Conservation (phyloP, 2,888 invertebrate species). For the Trachelus troglodyta region DNA sequence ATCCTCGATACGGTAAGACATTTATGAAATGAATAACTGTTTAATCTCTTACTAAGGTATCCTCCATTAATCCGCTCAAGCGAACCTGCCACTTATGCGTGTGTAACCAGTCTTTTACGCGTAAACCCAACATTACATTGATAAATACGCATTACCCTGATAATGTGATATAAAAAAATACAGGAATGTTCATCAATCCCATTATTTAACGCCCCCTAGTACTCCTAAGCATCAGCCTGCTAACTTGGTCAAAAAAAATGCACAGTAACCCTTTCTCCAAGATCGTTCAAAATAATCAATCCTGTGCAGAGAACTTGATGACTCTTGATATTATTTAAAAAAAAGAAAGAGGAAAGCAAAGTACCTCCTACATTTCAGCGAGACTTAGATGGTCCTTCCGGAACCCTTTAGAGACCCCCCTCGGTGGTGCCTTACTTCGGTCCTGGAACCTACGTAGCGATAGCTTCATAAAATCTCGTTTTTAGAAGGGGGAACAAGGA, state of each 20-base stretch:
- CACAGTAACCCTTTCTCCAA: neutral
- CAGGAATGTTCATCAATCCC: neutral
- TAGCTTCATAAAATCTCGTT: constrained; percentile 55
- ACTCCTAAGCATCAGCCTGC: neutral
- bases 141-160: neutral
- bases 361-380: neutral
- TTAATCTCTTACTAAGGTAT: neutral
- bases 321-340: neutral
- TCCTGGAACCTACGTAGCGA: constrained; percentile 34
- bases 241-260: neutral
- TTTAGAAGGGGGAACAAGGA: constrained; percentile 47
- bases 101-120: neutral
- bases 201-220: neutral
- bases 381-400: constrained; percentile 24
- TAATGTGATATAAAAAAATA: neutral
- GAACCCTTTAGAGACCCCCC: constrained; percentile 15
- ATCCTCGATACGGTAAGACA: neutral
- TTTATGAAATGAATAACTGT: neutral
- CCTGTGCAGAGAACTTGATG: neutral
- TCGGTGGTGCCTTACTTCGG: constrained; percentile 34
- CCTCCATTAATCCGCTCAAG: neutral
- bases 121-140: neutral
- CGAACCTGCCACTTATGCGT: neutral
- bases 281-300: neutral
- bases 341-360: neutral